Percentiles rank a stretch among this genome's conserved stretches.
phyloP scores from a whole-genome alignment of 1,140 invertebrate genomes.

The Sycophila sp. region DNA sequence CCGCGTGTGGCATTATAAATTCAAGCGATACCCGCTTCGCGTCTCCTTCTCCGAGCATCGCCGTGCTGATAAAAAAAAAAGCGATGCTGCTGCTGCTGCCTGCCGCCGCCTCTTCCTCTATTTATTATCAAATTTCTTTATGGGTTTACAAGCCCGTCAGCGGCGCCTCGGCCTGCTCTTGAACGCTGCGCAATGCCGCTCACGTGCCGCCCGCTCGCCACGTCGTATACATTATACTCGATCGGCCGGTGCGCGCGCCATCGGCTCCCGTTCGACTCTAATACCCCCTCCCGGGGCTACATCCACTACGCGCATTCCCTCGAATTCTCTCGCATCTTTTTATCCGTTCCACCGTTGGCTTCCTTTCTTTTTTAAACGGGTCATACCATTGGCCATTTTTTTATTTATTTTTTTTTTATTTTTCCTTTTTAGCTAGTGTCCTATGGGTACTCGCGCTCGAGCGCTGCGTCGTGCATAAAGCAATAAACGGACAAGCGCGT shows the following conservation, averaged over 20 bases:
- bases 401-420: too few relatives aligned
- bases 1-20: slow-evolving; percentile 55
- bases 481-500: background rate
- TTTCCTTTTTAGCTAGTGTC: too few relatives aligned
- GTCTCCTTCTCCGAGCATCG: slow-evolving; percentile 44
- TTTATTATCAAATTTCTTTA: slow-evolving; percentile 67
- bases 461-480: slow-evolving; percentile 39
- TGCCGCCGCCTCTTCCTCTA: slow-evolving; percentile 41
- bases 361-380: too few relatives aligned
- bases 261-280: too few relatives aligned
- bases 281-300: too few relatives aligned
- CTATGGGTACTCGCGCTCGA: too few relatives aligned
- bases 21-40: slow-evolving; percentile 47
- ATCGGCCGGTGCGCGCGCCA: background rate
- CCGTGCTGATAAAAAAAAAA: slow-evolving; percentile 53
- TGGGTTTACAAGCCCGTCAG: slow-evolving; percentile 62
- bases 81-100: slow-evolving; percentile 23
- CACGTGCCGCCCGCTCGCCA: slow-evolving; percentile 15
- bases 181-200: background rate
- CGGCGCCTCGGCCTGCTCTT: slow-evolving; percentile 41
- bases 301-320: too few relatives aligned
- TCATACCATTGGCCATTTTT: too few relatives aligned
- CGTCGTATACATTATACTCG: slow-evolving; percentile 1
- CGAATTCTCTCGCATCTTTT: too few relatives aligned
- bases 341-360: too few relatives aligned